A percentile compares a stretch with the other conserved stretches of the same genome.
These are phyloP conservation scores for Mythimna pallens DNA, from an alignment of 2,888 invertebrate genomes.

Conservation along the genomic window DNA sequence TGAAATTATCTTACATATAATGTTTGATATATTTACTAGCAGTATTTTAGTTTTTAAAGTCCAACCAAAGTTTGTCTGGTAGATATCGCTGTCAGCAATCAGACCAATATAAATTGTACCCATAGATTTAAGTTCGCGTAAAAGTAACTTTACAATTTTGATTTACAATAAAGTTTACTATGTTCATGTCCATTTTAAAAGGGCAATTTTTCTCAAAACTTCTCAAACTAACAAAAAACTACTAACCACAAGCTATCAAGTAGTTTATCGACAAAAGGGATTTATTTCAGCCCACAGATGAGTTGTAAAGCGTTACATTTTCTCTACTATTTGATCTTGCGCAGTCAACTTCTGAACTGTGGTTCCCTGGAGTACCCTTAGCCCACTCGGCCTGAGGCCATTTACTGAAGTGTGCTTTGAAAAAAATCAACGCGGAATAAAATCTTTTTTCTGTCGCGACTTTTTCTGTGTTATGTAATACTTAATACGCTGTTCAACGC, in stretches of 20 bases:
- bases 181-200: background rate
- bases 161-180: no score
- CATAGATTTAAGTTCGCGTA: no score
- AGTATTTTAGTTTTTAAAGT: no score
- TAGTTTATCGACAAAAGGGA: conserved; percentile 20
- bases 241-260: conserved; percentile 11
- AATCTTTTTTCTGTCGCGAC: conserved; percentile 7
- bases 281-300: conserved; percentile 45
- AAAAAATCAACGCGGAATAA: conserved; percentile 48
- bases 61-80: no score
- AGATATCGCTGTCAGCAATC: no score
- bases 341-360: conserved; percentile 48
- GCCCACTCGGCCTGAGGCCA: conserved; percentile 50
- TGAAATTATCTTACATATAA: no score
- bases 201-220: background rate
- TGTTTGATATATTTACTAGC: no score
- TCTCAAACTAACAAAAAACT: background rate
- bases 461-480: conserved; percentile 31
- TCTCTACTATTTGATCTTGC: conserved; percentile 51
- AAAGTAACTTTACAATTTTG: no score
- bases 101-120: no score
- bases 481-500: conserved; percentile 24
- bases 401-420: conserved; percentile 57
- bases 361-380: conserved; percentile 61
- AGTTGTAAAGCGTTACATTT: conserved; percentile 47